phyloP scores from a whole-genome alignment of 1,140 invertebrate genomes.

The Melipona quadrifasciata region DNA sequence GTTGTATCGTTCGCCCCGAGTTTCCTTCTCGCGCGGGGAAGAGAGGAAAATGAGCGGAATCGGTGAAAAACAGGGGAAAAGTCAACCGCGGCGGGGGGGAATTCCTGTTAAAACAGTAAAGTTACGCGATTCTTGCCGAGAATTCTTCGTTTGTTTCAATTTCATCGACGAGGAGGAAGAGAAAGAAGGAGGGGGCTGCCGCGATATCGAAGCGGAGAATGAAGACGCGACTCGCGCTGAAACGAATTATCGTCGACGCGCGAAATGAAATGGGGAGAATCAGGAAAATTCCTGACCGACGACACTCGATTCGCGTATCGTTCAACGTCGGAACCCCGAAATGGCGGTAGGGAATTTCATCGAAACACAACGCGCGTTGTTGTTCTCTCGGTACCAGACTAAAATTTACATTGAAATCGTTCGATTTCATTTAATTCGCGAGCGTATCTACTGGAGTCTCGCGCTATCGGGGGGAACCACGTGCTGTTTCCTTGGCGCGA shows the following conservation, averaged over 20 bases:
- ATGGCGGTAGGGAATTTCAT: no score
- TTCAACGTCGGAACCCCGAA: background rate
- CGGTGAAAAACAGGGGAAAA: background rate
- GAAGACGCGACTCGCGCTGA: no score
- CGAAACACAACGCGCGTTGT: no score
- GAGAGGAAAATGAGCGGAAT: background rate
- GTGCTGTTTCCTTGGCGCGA: background rate
- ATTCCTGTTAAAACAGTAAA: constrained; percentile 26
- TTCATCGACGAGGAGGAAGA: background rate
- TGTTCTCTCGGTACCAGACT: no score
- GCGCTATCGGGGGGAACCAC: background rate
- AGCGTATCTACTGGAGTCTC: no score
- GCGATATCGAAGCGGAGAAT: no score
- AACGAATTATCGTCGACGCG: background rate
- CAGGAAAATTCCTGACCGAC: background rate
- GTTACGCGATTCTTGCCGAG: constrained; percentile 19
- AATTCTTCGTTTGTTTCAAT: constrained; percentile 27
- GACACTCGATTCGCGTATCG: background rate
- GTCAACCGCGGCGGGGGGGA: background rate
- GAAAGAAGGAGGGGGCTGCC: background rate
- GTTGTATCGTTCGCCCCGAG: constrained; percentile 34
- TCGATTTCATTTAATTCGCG: no score
- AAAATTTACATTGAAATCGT: no score
- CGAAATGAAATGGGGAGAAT: background rate
- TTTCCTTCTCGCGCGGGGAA: background rate